phyloP scores from a whole-genome alignment of 1,140 invertebrate species.

The Trypoxylus dichotomus region DNA sequence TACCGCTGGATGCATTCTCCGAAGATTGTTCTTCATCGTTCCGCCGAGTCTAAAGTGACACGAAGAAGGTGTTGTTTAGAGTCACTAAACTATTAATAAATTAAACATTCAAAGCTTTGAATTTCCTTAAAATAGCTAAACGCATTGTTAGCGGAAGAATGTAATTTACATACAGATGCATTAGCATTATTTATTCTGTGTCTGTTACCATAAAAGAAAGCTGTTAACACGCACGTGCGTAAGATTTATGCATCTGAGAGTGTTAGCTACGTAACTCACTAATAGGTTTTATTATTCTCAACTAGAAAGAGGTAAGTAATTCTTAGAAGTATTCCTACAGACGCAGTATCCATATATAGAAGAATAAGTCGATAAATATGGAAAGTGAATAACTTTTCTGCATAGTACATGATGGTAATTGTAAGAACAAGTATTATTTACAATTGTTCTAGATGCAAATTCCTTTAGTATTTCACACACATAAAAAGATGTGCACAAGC shows the following conservation, averaged over 20 bases:
- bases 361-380: no score
- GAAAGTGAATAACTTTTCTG: no score
- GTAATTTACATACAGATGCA: slow-evolving; percentile 17
- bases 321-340: neutral
- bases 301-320: neutral
- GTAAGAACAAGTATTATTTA: no score
- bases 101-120: slow-evolving; percentile 8
- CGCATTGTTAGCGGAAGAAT: slow-evolving; percentile 19
- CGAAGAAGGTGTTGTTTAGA: neutral
- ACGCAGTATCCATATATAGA: neutral
- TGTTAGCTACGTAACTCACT: neutral
- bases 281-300: neutral
- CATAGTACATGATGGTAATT: no score
- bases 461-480: no score
- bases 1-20: neutral
- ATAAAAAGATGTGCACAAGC: no score
- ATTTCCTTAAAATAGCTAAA: slow-evolving; percentile 18
- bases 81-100: slow-evolving; percentile 18
- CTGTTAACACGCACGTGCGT: slow-evolving; percentile 12
- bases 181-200: slow-evolving; percentile 16
- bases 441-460: no score
- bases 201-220: slow-evolving; percentile 17
- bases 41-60: neutral
- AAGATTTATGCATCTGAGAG: neutral
- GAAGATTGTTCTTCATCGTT: neutral